Evolutionary conservation across 1,140 invertebrate species (phyloP).

Genomic region (Anadara kagoshimensis): DNA sequence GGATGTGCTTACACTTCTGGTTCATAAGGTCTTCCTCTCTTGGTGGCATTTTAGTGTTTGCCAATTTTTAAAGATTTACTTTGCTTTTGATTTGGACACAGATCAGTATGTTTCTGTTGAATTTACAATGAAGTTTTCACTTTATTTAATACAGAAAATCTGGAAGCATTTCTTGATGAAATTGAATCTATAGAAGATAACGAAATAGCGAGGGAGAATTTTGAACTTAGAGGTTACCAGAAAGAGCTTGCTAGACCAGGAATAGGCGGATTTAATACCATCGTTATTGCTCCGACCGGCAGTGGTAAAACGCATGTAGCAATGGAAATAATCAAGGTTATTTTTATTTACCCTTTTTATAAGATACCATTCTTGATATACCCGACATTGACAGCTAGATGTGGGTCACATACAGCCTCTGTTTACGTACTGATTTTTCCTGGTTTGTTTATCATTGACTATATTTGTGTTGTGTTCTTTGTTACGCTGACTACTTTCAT

Average conservation of each 20-base stretch:
- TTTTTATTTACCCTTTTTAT: background rate
- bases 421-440: background rate
- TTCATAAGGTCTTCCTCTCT: too few relatives aligned
- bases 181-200: background rate
- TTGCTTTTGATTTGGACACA: too few relatives aligned
- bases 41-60: too few relatives aligned
- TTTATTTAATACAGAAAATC: too few relatives aligned
- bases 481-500: too few relatives aligned
- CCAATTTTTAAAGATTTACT: too few relatives aligned
- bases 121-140: too few relatives aligned
- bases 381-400: background rate
- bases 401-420: background rate
- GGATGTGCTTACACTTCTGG: too few relatives aligned
- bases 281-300: slow-evolving; percentile 54
- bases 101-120: too few relatives aligned
- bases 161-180: too few relatives aligned
- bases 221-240: slow-evolving; percentile 45
- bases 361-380: background rate
- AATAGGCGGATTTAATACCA: slow-evolving; percentile 48
- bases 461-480: too few relatives aligned
- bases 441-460: too few relatives aligned
- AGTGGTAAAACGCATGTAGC: slow-evolving; percentile 57
- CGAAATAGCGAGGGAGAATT: background rate
- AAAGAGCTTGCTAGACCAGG: slow-evolving; percentile 43
- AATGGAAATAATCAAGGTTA: slow-evolving; percentile 40